phyloP scores from a whole-genome alignment of 2,888 invertebrate species.

The Limnephilus auricula region DNA sequence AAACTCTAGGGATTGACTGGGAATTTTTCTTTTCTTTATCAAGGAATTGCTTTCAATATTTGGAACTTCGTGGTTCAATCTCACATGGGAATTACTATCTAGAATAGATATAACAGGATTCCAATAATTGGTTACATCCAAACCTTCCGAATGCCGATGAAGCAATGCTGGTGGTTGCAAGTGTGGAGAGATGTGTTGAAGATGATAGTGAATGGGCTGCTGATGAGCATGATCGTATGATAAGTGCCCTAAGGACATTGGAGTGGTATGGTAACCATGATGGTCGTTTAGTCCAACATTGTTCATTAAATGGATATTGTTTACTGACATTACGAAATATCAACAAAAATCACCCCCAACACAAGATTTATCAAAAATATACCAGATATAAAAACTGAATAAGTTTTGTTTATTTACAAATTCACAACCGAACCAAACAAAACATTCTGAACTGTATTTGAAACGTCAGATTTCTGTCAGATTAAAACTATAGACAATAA shows the following conservation, averaged over 20 bases:
- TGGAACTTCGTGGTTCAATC: background rate
- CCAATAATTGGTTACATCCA: conserved; percentile 26
- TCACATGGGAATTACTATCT: conserved; percentile 3
- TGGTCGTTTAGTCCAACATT: conserved; percentile 29
- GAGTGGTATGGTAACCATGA: conserved; percentile 33
- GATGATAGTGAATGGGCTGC: conserved; percentile 21
- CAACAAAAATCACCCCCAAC: background rate
- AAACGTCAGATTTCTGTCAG: conserved; percentile 2
- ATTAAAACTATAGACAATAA: background rate
- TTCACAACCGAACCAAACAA: background rate
- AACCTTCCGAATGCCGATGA: conserved; percentile 25
- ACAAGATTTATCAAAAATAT: background rate
- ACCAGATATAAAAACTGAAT: background rate
- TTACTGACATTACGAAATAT: background rate
- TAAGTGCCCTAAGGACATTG: conserved; percentile 26
- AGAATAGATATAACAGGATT: background rate
- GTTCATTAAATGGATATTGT: conserved; percentile 30
- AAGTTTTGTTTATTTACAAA: background rate
- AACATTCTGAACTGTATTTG: background rate
- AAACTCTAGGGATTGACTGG: conserved; percentile 2
- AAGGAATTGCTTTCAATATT: conserved; percentile 1
- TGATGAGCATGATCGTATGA: conserved; percentile 34
- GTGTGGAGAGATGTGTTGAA: conserved; percentile 33
- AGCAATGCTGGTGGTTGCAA: conserved; percentile 29
- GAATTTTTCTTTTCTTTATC: conserved; percentile 14